phyloP scores from a whole-genome alignment of 2,888 invertebrate genomes.

The Steromphala cineraria region DNA sequence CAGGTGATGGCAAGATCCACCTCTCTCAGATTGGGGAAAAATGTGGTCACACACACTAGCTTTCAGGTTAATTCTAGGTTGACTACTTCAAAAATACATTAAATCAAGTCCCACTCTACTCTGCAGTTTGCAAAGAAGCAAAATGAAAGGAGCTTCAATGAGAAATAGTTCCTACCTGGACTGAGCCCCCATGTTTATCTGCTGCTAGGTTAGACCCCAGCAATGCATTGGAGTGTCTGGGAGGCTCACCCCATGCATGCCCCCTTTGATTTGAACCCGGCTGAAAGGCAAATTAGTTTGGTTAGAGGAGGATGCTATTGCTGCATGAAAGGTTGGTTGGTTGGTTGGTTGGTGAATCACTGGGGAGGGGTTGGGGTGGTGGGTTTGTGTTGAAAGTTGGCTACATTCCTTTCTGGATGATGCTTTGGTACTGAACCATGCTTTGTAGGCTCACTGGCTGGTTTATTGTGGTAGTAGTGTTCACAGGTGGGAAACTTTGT shows the following conservation, averaged over 20 bases:
- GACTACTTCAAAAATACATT: background rate
- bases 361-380: too few relatives aligned
- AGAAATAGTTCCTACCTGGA: constrained; percentile 83
- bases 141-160: background rate
- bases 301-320: constrained; percentile 28
- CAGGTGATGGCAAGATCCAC: background rate
- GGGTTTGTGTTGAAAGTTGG: too few relatives aligned
- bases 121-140: background rate
- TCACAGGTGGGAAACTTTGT: too few relatives aligned
- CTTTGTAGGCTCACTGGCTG: too few relatives aligned
- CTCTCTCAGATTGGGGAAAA: background rate
- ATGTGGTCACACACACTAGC: background rate
- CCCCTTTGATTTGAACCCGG: constrained; percentile 69
- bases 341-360: background rate
- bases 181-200: constrained; percentile 94
- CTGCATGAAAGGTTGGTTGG: background rate
- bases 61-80: background rate
- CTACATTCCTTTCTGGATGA: too few relatives aligned
- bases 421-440: too few relatives aligned
- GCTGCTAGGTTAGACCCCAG: constrained; percentile 81
- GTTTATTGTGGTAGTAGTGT: too few relatives aligned
- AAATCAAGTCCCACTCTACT: background rate
- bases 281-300: constrained; percentile 64
- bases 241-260: constrained; percentile 70
- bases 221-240: constrained; percentile 66